These are phyloP conservation scores for Eremobia ochroleuca DNA, from an alignment of 2,888 invertebrate species.

Conservation along the genomic window DNA sequence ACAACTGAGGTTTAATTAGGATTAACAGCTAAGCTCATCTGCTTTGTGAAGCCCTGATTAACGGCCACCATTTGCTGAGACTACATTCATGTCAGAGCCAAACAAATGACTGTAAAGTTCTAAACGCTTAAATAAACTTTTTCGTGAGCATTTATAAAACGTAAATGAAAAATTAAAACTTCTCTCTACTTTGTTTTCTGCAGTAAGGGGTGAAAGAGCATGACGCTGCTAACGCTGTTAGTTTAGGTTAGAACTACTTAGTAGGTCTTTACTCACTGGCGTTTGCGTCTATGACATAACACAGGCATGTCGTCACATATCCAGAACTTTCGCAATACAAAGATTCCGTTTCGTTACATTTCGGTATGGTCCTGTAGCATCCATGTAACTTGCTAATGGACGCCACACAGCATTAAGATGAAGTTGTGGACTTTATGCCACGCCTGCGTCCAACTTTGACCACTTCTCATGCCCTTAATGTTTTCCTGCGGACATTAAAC, in stretches of 20 bases:
- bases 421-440: conserved; percentile 78
- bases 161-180: neutral
- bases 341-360: conserved; percentile 44
- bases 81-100: conserved; percentile 34
- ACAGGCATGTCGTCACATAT: conserved; percentile 5
- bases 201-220: neutral
- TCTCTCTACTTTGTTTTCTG: neutral
- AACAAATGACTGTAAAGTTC: conserved; percentile 37
- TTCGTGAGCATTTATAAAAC: conserved; percentile 5
- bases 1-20: conserved; percentile 32
- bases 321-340: conserved; percentile 29
- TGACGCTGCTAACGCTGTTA: neutral
- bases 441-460: conserved; percentile 78
- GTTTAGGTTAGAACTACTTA: neutral
- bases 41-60: conserved; percentile 29
- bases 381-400: conserved; percentile 82
- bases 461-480: conserved; percentile 82
- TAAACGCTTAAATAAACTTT: conserved; percentile 42
- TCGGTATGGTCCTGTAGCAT: conserved; percentile 33
- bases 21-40: conserved; percentile 18
- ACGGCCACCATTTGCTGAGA: conserved; percentile 44
- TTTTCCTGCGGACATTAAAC: conserved; percentile 79
- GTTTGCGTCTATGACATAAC: neutral
- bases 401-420: conserved; percentile 79
- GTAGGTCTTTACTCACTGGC: neutral